Percentiles rank a stretch among this genome's conserved stretches.
Conservation (phyloP, 2,888 invertebrate species). For the Cordilura impudica region DNA sequence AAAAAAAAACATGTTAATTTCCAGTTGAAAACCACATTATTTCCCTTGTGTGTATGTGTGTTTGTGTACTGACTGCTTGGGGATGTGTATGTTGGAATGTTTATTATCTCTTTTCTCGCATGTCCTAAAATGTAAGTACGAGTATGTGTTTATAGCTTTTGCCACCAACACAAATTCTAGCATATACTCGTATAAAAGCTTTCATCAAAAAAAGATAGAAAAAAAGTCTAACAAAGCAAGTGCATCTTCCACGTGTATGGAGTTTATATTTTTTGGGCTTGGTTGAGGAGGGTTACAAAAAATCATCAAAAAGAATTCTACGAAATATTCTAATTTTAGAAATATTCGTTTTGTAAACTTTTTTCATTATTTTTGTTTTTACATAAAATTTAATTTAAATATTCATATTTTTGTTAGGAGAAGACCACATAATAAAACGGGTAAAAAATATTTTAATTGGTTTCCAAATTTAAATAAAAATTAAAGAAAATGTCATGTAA, state of each 20-base stretch:
- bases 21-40: constrained; percentile 51
- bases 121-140: neutral
- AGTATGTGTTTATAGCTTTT: neutral
- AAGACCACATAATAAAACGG: too few relatives aligned
- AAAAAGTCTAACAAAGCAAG: neutral
- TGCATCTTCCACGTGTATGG: neutral
- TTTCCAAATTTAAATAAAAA: too few relatives aligned
- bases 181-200: neutral
- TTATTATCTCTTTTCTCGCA: neutral
- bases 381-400: too few relatives aligned
- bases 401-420: too few relatives aligned
- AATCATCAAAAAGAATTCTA: neutral
- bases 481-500: too few relatives aligned
- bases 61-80: neutral
- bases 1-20: constrained; percentile 44
- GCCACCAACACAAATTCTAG: neutral
- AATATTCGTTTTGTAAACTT: neutral
- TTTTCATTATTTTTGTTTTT: neutral
- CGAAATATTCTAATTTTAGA: neutral
- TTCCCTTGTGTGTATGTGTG: constrained; percentile 41
- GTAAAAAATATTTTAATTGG: too few relatives aligned
- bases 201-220: neutral
- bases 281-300: neutral
- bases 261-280: neutral
- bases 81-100: neutral